Evolutionary conservation across 1,140 invertebrate species (phyloP).

Genomic region (Ostrea edulis): DNA sequence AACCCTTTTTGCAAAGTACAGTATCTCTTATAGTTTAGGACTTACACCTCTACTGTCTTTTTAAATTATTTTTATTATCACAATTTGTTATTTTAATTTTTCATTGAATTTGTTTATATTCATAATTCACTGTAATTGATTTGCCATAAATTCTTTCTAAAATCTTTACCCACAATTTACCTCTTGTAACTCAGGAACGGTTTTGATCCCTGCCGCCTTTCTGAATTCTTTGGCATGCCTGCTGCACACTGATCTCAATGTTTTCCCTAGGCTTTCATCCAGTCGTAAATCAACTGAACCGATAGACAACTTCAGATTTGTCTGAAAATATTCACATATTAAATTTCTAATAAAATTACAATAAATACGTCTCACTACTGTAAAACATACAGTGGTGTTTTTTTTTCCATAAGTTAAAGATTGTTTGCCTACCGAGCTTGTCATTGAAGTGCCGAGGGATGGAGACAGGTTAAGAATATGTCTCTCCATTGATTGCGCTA

Average conservation of each 20-base stretch:
- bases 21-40: no score
- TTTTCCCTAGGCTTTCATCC: neutral
- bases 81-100: no score
- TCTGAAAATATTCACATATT: neutral
- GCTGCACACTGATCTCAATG: neutral
- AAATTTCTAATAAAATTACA: neutral
- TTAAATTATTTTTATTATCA: no score
- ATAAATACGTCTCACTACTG: no score
- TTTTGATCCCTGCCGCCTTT: neutral
- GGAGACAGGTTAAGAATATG: neutral
- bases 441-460: neutral
- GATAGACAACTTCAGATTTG: neutral
- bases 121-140: no score
- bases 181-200: neutral
- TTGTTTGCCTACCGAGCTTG: neutral
- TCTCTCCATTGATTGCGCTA: slow-evolving; percentile 1
- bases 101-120: no score
- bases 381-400: no score
- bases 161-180: neutral
- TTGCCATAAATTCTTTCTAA: no score
- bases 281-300: neutral
- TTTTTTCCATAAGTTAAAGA: no score
- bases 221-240: slow-evolving; percentile 32
- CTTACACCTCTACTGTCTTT: no score
- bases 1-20: no score